A percentile compares a stretch with the other conserved stretches of the same genome.
phyloP scores from a whole-genome alignment of 2,888 invertebrate species.

The Stenoptilia bipunctidactyla region DNA sequence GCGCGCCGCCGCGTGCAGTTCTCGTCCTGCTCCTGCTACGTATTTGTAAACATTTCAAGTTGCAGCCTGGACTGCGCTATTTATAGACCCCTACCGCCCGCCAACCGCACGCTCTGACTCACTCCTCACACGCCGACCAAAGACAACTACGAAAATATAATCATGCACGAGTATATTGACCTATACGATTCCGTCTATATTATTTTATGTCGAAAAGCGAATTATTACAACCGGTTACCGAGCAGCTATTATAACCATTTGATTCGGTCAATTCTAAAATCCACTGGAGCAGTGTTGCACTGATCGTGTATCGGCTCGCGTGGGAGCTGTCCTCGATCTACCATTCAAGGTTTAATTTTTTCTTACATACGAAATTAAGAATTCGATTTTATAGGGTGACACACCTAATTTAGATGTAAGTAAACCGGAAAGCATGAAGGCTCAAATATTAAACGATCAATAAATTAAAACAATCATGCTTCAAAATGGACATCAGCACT shows the following conservation, averaged over 20 bases:
- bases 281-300: neutral
- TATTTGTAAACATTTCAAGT: neutral
- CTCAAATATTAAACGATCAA: too few relatives aligned
- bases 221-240: slow-evolving; percentile 1
- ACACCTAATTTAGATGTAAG: too few relatives aligned
- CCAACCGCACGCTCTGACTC: neutral
- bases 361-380: too few relatives aligned
- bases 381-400: too few relatives aligned
- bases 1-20: neutral
- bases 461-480: too few relatives aligned
- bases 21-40: neutral
- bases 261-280: slow-evolving; percentile 1
- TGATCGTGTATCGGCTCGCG: neutral
- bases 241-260: neutral
- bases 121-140: neutral
- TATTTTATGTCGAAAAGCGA: slow-evolving; percentile 1
- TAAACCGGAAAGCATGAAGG: too few relatives aligned
- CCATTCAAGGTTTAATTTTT: neutral
- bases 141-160: neutral
- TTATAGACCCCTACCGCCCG: neutral
- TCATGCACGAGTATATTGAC: slow-evolving; percentile 1
- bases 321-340: neutral
- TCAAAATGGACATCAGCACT: too few relatives aligned
- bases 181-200: slow-evolving; percentile 1
- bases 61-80: neutral